These are phyloP conservation scores for Phalloptychus januarius DNA, from an alignment of 2,797 vertebrate species.

Conservation along the genomic window DNA sequence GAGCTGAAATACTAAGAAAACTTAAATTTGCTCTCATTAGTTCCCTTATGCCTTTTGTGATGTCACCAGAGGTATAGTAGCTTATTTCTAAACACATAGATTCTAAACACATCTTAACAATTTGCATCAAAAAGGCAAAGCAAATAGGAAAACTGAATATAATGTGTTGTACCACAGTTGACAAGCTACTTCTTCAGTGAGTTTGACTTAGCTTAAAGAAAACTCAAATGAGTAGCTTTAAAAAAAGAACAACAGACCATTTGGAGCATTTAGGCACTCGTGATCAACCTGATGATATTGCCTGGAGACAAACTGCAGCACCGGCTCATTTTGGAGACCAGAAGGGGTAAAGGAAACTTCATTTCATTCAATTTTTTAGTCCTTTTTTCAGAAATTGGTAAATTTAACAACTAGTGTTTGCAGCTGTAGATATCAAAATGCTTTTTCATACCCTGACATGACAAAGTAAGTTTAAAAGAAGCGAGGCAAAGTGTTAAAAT, in stretches of 20 bases:
- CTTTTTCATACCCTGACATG: background rate
- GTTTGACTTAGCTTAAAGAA: background rate
- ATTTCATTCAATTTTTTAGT: constrained; percentile 1
- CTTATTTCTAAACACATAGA: background rate
- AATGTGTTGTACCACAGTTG: background rate
- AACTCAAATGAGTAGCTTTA: background rate
- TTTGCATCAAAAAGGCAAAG: background rate
- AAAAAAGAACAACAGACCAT: constrained; percentile 6
- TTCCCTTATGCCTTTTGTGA: background rate
- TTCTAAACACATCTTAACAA: background rate
- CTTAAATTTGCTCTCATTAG: background rate
- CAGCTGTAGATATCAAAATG: background rate
- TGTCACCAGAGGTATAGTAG: background rate
- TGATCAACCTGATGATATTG: constrained; percentile 41
- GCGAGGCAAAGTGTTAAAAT: constrained; percentile 16
- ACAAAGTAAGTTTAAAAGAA: background rate
- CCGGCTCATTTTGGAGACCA: constrained; percentile 25
- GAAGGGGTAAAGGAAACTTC: constrained; percentile 20
- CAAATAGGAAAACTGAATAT: background rate
- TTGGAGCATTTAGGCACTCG: constrained; percentile 37
- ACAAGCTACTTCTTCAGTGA: background rate
- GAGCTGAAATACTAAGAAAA: background rate
- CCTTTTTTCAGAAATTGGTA: background rate
- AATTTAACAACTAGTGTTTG: background rate
- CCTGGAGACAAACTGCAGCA: constrained; percentile 32